Evolutionary conservation across 1,140 invertebrate species (phyloP), one percentile per base, ranked within the genome.

Genomic region (Sogatella furcifera): DNA sequence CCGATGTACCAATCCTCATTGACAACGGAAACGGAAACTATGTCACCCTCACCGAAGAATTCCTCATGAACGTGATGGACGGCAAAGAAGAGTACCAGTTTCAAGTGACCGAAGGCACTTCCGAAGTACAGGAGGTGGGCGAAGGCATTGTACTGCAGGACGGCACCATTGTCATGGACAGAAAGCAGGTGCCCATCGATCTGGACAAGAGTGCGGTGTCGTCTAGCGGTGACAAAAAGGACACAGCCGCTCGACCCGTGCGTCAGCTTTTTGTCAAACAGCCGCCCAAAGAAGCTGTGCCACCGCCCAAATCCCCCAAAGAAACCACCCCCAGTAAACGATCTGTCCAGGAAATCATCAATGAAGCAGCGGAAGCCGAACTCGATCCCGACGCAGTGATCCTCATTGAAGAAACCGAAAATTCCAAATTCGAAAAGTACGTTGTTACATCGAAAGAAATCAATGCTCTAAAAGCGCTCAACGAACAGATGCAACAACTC

Each of bases 11-110:
- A 4, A 78, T 79, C 63, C 66, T 79, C 5, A 76, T 79, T 53
- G 77, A 80, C 65, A 78, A 75, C 38, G 77, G 77, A 10, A 77
- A 80, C 62, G 78, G 78, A 0, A 78, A 76, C 1, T 78, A 79
- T 57, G 75, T 79, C 6, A 78, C 77, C 46, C 73, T 80, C 9
- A 78, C 78, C 57, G 78, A 79, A 71, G 76, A 79, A 72, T 75
- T 79, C 21, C 70, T 79, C 19, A 70, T 77, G 55, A 76, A 78
- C 17, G 64, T 69, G 62, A 76, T 80, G 71, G 76, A 76, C 2
- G 75, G 77, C 65, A 77, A 76, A 64, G 77, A 73, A 55, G 74
- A 75, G 64, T 75, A 78, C 61, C 76, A 79, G 66, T 78, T 77
- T 53, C 77, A 78, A 68, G 74, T 79, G 5, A 75, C 78, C 41